A percentile compares a stretch with the other conserved stretches of the same genome.
Evolutionary conservation across 2,797 vertebrate genomes (phyloP).

Genomic region (Clarias pachynema): DNA sequence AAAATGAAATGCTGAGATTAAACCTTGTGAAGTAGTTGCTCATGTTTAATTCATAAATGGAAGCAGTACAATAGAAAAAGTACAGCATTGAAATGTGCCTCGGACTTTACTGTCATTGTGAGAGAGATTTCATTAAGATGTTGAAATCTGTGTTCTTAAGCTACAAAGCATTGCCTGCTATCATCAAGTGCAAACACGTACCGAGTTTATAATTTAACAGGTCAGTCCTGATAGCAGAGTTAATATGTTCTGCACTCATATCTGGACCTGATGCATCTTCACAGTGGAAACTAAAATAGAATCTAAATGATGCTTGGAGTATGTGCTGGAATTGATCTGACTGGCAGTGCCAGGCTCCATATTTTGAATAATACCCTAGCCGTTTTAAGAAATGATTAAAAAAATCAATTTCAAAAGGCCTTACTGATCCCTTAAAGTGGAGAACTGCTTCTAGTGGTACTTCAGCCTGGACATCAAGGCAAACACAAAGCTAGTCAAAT

Average conservation of each 20-base stretch:
- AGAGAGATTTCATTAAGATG: conserved; percentile 29
- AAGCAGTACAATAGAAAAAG: neutral
- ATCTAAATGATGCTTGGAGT: neutral
- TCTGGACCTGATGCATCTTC: conserved; percentile 24
- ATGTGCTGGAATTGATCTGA: neutral
- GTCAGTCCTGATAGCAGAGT: neutral
- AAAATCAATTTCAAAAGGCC: conserved; percentile 7
- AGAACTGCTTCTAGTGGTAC: neutral
- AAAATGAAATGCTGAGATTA: neutral
- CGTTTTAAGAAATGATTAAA: neutral
- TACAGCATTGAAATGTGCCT: neutral
- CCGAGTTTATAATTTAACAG: neutral
- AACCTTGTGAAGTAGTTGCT: neutral
- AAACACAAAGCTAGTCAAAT: conserved; percentile 20
- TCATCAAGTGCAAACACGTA: neutral
- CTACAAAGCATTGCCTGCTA: neutral
- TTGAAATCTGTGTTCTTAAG: conserved; percentile 10
- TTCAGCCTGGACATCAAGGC: conserved; percentile 24
- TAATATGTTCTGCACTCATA: conserved; percentile 18
- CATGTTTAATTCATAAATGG: neutral
- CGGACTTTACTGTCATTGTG: neutral
- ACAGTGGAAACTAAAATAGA: conserved; percentile 15
- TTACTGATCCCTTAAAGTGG: conserved; percentile 5
- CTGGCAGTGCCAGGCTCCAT: neutral
- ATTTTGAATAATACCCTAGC: neutral